Evolutionary conservation across 2,113 vertebrate genomes (phyloP), one percentile per base, ranked within the genome.

Genomic region (Tiliqua scincoides): DNA sequence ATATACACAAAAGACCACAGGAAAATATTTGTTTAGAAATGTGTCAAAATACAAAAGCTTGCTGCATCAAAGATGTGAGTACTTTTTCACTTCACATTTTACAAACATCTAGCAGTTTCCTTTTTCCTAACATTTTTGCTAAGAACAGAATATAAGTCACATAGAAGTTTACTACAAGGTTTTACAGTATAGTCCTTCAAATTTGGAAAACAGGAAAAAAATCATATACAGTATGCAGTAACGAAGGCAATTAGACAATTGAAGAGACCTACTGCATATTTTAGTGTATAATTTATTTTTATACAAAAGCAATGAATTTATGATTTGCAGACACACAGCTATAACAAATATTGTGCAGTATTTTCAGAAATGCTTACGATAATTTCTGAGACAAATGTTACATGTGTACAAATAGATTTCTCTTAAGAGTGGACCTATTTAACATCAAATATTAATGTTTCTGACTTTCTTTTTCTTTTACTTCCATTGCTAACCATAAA

Each of bases 271-370:
- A 18, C 17, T 27, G 0, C 11, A 71, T 54, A n/a, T 85, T 84
- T 27, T 65, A 37, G 48, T 23, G 0, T 15, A 57, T 18, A 14
- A 18, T 1, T 0, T 43, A 57, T 75, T 68, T 62, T 70, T 48
- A 80, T 0, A 0, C 59, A 2, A 1, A 62, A 71, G 43, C 0
- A 70, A 86, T 20, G 37, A 0, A 0, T 18, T 12, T 59, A 57
- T 71, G 32, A 76, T 73, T 52, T 23, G 27, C 35, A 68, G 76
- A 65, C 74, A 70, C 23, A 21, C 20, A 0, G 10, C 7, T 30
- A 4, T 0, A 35, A 1, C 4, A 67, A 43, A 27, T 35, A 59
- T 1, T 8, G 32, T 57, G 79, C n/a, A 74, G 21, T 3, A 1
- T 2, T 52, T 68, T 21, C 27, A 78, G 62, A 15, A n/a, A n/a